Percentiles rank a stretch among this genome's conserved stretches.
Evolutionary conservation across 2,797 vertebrate species (phyloP).

Genomic region (Bradypodion pumilum): DNA sequence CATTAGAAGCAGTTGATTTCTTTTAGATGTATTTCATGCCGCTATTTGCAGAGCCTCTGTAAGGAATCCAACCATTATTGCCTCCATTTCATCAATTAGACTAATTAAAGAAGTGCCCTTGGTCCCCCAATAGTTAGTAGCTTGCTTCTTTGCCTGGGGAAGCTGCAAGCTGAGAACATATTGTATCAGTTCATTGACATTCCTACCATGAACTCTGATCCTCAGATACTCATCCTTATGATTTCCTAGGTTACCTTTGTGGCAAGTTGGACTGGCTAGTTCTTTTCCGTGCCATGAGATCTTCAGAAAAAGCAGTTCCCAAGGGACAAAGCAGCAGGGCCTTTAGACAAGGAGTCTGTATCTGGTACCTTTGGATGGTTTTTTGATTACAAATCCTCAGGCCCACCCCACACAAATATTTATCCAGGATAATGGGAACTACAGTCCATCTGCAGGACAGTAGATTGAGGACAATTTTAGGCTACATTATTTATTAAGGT

Average conservation of each 20-base stretch:
- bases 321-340: conserved; percentile 5
- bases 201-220: conserved; percentile 37
- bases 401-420: not conserved
- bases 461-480: not conserved
- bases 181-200: conserved; percentile 42
- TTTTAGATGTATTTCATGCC: conserved; percentile 25
- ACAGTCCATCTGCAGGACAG: not conserved
- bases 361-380: not conserved
- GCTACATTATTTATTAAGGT: conserved; percentile 17
- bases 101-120: conserved; percentile 43
- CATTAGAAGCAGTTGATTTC: conserved; percentile 13
- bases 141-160: conserved; percentile 35
- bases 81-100: conserved; percentile 36
- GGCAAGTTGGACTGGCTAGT: not conserved
- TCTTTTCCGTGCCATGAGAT: conserved; percentile 21
- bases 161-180: conserved; percentile 22
- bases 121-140: not conserved
- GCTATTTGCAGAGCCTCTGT: conserved; percentile 18
- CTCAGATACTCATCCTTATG: not conserved
- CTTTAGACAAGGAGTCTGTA: not conserved
- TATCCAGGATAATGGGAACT: not conserved
- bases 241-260: not conserved
- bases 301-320: conserved; percentile 23
- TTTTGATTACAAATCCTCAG: not conserved
- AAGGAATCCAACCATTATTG: conserved; percentile 13